phyloP scores from a whole-genome alignment of 2,113 vertebrate genomes.

The Anseranas semipalmata region DNA sequence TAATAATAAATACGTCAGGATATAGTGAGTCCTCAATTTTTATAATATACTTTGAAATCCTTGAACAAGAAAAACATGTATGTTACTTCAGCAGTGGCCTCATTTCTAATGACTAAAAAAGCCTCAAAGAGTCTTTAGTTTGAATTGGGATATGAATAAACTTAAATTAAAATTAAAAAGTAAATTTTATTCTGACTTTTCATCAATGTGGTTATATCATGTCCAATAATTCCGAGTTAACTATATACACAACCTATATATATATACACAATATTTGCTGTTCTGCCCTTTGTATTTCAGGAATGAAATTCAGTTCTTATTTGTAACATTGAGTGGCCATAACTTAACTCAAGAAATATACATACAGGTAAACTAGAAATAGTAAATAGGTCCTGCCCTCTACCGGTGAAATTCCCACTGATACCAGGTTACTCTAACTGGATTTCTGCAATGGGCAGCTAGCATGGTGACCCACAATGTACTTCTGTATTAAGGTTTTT shows the following conservation, averaged over 20 bases:
- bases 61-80: background rate
- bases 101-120: background rate
- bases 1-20: background rate
- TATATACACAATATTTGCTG: background rate
- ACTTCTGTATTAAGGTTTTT: background rate
- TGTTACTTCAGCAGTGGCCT: background rate
- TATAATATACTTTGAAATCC: background rate
- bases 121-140: background rate
- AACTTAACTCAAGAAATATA: background rate
- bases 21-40: background rate
- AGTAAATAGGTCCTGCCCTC: background rate
- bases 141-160: conserved; percentile 9
- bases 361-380: background rate
- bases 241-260: background rate
- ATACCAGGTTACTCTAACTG: background rate
- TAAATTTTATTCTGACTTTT: background rate
- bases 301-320: background rate
- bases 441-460: background rate
- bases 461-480: background rate
- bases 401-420: background rate
- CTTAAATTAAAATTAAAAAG: conserved; percentile 16
- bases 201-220: background rate
- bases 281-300: background rate
- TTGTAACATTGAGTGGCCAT: background rate
- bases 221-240: background rate